phyloP scores from a whole-genome alignment of 2,797 vertebrate genomes.

The Stomatorhinus walkeri region DNA sequence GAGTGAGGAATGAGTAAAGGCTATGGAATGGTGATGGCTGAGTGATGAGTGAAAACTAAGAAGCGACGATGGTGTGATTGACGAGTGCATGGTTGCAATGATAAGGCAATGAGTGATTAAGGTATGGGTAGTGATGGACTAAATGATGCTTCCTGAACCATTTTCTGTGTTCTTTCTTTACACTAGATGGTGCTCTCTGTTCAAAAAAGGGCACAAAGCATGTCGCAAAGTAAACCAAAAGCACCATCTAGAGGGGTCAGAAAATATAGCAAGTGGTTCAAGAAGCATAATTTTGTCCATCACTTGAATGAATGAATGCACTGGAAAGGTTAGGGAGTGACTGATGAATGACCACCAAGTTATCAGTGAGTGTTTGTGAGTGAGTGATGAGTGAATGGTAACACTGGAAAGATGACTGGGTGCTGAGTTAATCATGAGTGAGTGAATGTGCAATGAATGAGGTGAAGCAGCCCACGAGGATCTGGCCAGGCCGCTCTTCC shows the following conservation, averaged over 20 bases:
- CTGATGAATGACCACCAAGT: background rate
- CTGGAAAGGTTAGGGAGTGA: background rate
- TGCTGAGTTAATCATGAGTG: background rate
- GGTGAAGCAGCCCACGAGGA: background rate
- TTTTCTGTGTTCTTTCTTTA: background rate
- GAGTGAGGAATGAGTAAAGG: background rate
- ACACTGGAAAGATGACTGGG: background rate
- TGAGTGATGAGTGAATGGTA: background rate
- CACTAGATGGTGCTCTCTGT: background rate
- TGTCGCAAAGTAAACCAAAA: background rate
- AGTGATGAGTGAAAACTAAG: background rate
- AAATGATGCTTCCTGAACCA: background rate
- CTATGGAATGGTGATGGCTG: background rate
- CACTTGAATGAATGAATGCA: background rate
- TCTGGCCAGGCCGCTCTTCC: constrained; percentile 30
- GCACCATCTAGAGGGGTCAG: background rate
- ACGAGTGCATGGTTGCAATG: background rate
- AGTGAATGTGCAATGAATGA: background rate
- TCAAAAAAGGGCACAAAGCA: background rate
- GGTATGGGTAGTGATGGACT: background rate
- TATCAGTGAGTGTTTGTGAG: background rate
- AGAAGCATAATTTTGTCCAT: background rate
- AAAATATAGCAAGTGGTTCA: background rate
- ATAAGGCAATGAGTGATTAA: background rate
- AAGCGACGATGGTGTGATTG: background rate